Evolutionary conservation across 2,888 invertebrate species (phyloP), one percentile per base, ranked within the genome.

Genomic region (Mactromeris polynyma): DNA sequence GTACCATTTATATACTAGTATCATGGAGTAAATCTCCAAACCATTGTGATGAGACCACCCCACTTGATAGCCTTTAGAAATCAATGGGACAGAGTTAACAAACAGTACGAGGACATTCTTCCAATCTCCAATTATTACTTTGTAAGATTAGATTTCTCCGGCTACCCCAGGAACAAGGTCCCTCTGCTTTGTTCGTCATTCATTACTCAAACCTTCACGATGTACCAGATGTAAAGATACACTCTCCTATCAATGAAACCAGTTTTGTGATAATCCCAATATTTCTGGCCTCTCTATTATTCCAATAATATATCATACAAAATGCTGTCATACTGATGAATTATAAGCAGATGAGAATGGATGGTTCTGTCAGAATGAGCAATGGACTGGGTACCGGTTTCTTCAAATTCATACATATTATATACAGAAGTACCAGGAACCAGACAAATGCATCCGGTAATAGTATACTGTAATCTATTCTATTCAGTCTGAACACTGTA

Each of bases 341-440:
- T 84, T 84, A 78, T 84, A 78, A 36, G 42, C 69, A 73, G 81
- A 81, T 33, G 81, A 81, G 80, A 81, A 86, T 86, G 81, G 80
- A 86, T 86, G 86, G 51, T 33, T n/a, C 73, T 86, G 86, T 86
- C 86, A 86, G 36, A 81, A 81, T 81, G 86, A 86, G 86, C 80
- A 81, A 81, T 81, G 26, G 46, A 64, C 42, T 31, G 73, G 36
- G 4, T 73, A 26, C 73, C 33, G 14, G 31, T 26, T 73, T 33
- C 33, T 73, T 19, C 31, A 33, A 73, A 36, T 73, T 73, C 73
- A 36, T 73, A 73, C 31, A 73, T 9, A 33, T 36, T 19, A 17
- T 19, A 17, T 33, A 73, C 36, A 19, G 26, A 26, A 11, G 58
- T 64, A n/a, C 58, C 58, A 26, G 58, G 58, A 64, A 64, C 58